phyloP scores from a whole-genome alignment of 1,140 invertebrate species.

The Apis dorsata region DNA sequence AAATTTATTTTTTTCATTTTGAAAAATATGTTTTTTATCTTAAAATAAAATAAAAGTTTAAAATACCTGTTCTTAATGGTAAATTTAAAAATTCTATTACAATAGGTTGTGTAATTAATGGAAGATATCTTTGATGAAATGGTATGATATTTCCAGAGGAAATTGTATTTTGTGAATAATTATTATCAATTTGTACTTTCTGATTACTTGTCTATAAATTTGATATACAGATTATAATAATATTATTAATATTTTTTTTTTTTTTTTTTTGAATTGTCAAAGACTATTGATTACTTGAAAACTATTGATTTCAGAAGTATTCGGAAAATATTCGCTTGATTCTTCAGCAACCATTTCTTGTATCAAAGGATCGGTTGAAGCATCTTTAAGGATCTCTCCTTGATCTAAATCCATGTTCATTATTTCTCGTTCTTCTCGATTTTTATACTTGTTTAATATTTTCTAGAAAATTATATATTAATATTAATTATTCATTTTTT shows the following conservation, averaged over 20 bases:
- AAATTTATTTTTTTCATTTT: background rate
- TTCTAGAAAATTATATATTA: background rate
- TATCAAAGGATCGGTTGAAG: conserved; percentile 13
- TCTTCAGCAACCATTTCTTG: background rate
- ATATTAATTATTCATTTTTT: background rate
- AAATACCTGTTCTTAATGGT: conserved; percentile 22
- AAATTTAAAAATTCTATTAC: conserved; percentile 31
- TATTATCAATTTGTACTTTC: background rate
- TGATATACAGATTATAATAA: background rate
- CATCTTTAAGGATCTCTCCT: conserved; percentile 21
- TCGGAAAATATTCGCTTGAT: background rate
- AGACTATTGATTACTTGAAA: conserved; percentile 13
- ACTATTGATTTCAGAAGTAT: conserved; percentile 16
- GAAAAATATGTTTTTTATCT: too few relatives aligned
- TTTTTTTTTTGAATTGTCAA: too few relatives aligned
- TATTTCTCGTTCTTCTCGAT: conserved; percentile 24
- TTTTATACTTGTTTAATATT: conserved; percentile 24
- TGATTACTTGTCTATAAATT: background rate
- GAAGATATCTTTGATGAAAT: conserved; percentile 5
- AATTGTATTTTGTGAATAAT: background rate
- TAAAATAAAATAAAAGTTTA: too few relatives aligned
- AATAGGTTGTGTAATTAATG: background rate
- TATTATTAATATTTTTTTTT: too few relatives aligned
- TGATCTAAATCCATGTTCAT: conserved; percentile 42
- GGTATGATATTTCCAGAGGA: background rate